phyloP scores from a whole-genome alignment of 2,888 invertebrate species.

The Drosophila silvestris region DNA sequence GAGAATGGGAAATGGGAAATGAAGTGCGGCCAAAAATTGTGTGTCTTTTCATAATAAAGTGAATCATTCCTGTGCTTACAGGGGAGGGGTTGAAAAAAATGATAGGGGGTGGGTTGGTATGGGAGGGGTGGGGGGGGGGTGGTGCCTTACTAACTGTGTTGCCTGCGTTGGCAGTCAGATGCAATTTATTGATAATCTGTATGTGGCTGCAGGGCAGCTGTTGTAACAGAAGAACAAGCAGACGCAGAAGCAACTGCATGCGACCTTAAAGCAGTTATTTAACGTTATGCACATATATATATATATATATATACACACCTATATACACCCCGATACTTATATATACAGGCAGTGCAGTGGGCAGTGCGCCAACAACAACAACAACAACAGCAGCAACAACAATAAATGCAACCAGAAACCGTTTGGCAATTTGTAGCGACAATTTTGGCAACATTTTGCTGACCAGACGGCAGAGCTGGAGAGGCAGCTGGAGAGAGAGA shows the following conservation, averaged over 20 bases:
- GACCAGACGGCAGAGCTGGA: conserved; percentile 18
- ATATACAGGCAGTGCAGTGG: conserved; percentile 9
- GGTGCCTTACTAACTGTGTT: conserved; percentile 29
- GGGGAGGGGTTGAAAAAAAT: not conserved
- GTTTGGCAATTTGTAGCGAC: conserved; percentile 71
- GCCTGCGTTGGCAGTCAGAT: conserved; percentile 75
- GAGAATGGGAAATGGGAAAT: not conserved
- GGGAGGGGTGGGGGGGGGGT: not conserved
- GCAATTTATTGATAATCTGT: conserved; percentile 81
- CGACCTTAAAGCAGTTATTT: conserved; percentile 63
- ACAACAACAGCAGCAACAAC: conserved; percentile 11
- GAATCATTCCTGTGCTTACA: conserved; percentile 7
- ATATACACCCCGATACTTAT: conserved; percentile 10
- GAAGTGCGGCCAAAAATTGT: conserved; percentile 30
- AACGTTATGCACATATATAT: conserved; percentile 61
- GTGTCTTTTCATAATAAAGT: conserved; percentile 58
- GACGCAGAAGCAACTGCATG: conserved; percentile 45
- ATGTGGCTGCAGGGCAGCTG: conserved; percentile 44
- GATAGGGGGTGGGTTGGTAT: not conserved
- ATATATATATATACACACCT: conserved; percentile 26
- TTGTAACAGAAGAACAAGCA: conserved; percentile 7
- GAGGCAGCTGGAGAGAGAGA: too few species aligned
- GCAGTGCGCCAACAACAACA: conserved; percentile 31
- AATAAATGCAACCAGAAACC: conserved; percentile 40
- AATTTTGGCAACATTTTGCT: conserved; percentile 72